phyloP scores from a whole-genome alignment of 2,113 vertebrate genomes.

The Antigone vipio region DNA sequence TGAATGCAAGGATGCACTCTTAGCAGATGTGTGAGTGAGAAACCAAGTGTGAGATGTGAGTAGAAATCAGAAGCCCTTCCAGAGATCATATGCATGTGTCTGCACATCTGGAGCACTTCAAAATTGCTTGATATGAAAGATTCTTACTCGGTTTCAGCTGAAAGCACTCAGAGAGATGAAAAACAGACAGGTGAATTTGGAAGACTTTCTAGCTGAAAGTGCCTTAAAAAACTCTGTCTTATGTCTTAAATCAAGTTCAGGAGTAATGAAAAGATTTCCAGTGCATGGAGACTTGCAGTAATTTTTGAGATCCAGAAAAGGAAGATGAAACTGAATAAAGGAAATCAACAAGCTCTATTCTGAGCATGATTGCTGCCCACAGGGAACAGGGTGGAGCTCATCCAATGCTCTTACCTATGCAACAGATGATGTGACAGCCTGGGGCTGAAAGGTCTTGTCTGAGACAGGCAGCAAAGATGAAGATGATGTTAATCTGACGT shows the following conservation, averaged over 20 bases:
- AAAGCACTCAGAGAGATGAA: background rate
- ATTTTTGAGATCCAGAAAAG: background rate
- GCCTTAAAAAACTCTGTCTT: background rate
- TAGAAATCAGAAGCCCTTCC: background rate
- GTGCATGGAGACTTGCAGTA: background rate
- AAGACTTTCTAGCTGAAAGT: background rate
- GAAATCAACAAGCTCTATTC: background rate
- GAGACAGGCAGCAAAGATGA: background rate
- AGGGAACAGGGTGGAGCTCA: background rate
- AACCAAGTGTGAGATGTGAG: background rate
- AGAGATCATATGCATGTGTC: background rate
- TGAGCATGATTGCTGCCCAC: conserved; percentile 12
- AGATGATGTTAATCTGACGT: background rate
- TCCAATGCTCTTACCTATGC: background rate
- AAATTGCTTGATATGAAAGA: background rate
- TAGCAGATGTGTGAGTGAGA: background rate
- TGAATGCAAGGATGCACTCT: background rate
- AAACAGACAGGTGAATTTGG: background rate
- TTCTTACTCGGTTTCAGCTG: background rate
- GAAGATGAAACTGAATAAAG: background rate
- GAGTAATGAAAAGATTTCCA: background rate
- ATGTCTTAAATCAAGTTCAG: background rate
- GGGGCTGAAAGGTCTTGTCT: background rate
- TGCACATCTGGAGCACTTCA: background rate
- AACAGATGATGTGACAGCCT: background rate